A percentile compares a stretch with the other conserved stretches of the same genome.
These are phyloP conservation scores for Cryptocephalus moraei DNA, from an alignment of 2,888 invertebrate genomes.

Conservation along the genomic window DNA sequence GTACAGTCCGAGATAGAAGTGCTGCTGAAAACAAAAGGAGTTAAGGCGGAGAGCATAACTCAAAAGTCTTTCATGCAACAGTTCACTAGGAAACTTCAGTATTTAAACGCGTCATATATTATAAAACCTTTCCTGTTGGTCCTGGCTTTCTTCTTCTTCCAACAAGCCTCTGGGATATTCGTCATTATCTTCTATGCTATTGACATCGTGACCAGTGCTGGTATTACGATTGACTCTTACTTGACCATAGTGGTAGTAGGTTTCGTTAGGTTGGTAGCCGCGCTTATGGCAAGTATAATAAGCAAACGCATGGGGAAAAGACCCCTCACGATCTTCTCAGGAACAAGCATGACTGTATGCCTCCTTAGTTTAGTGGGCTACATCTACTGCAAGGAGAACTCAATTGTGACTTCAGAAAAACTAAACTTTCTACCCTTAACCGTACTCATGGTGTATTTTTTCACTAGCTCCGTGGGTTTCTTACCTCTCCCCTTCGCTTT, in stretches of 20 bases:
- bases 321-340: conserved; percentile 47
- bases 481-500: conserved; percentile 48
- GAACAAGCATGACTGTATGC: conserved; percentile 44
- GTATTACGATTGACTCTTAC: conserved; percentile 39
- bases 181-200: conserved; percentile 48
- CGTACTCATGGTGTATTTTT: conserved; percentile 40
- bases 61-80: conserved; percentile 17
- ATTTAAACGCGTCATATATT: conserved; percentile 34
- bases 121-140: conserved; percentile 42
- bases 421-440: conserved; percentile 36
- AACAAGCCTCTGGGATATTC: conserved; percentile 48
- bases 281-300: conserved; percentile 36
- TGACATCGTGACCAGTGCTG: conserved; percentile 40
- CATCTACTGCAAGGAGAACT: conserved; percentile 27
- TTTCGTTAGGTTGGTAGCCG: conserved; percentile 37
- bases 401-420: conserved; percentile 18
- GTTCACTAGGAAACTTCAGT: conserved; percentile 22
- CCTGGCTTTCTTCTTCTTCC: conserved; percentile 44
- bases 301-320: conserved; percentile 48
- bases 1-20: conserved; percentile 27
- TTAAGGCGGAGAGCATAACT: conserved; percentile 7
- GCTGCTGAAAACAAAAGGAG: conserved; percentile 19
- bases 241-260: conserved; percentile 43
- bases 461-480: conserved; percentile 44
- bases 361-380: conserved; percentile 42